Conservation (phyloP, 64 coral and sea anemone species). For the Astreopora myriophthalma region DNA sequence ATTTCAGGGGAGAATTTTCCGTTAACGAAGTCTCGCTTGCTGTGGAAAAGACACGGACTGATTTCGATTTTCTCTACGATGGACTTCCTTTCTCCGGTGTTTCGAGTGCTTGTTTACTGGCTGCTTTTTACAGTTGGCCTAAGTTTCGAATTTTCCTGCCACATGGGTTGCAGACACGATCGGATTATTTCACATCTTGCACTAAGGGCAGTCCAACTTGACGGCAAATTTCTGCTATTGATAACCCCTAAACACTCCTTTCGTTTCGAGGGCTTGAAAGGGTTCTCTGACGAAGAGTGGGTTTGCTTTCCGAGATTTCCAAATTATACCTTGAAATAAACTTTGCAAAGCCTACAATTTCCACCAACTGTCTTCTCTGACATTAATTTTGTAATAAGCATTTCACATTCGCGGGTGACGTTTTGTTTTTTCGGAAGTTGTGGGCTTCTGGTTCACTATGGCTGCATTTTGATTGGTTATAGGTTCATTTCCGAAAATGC, state of each 20-base stretch:
- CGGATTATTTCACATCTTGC: background rate
- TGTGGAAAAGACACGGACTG: background rate
- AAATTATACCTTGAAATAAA: slow-evolving; percentile 17
- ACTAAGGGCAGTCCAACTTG: background rate
- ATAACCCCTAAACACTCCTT: slow-evolving; percentile 14
- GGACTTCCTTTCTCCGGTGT: background rate
- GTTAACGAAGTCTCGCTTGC: background rate
- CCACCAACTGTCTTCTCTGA: background rate
- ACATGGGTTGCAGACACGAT: slow-evolving; percentile 34
- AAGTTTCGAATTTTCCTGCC: slow-evolving; percentile 1
- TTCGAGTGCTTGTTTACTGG: background rate
- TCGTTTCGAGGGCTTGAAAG: slow-evolving; percentile 19
- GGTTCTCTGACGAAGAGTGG: background rate
- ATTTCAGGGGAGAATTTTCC: background rate
- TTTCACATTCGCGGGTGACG: background rate
- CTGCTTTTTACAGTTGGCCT: background rate
- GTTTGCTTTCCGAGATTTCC: background rate
- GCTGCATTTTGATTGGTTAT: slow-evolving; percentile 30
- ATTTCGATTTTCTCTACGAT: background rate
- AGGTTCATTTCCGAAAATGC: background rate
- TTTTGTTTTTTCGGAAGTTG: slow-evolving; percentile 16
- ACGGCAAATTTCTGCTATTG: background rate
- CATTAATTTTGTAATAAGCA: background rate
- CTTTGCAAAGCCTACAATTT: background rate
- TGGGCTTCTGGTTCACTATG: background rate